phyloP scores from a whole-genome alignment of 2,797 vertebrate species.

The Bovichtus diacanthus region DNA sequence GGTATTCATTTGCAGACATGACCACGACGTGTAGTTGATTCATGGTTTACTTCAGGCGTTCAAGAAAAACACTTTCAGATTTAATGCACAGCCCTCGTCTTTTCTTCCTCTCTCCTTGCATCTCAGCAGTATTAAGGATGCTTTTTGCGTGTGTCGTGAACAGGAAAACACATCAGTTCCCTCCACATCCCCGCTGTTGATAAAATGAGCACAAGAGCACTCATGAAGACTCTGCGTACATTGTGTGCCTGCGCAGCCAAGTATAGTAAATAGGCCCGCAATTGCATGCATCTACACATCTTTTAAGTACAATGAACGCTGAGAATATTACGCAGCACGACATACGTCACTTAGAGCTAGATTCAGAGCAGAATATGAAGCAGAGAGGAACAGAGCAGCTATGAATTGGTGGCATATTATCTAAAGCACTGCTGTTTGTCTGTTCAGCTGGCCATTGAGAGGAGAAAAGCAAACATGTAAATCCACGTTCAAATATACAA shows the following conservation, averaged over 20 bases:
- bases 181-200: constrained; percentile 56
- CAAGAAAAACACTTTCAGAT: constrained; percentile 19
- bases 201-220: constrained; percentile 24
- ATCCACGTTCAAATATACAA: constrained; percentile 49
- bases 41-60: constrained; percentile 20
- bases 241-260: constrained; percentile 18
- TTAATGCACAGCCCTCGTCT: constrained; percentile 20
- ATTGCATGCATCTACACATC: constrained; percentile 11
- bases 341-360: not conserved
- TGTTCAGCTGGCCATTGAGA: constrained; percentile 50
- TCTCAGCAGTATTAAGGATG: constrained; percentile 5
- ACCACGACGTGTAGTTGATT: constrained; percentile 42
- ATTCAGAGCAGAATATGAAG: constrained; percentile 15
- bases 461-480: constrained; percentile 50
- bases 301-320: not conserved
- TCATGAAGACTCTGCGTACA: constrained; percentile 3
- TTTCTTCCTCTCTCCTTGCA: constrained; percentile 22
- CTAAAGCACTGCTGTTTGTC: constrained; percentile 44
- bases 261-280: not conserved
- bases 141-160: constrained; percentile 21
- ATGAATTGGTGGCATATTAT: constrained; percentile 28
- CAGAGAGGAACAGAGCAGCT: constrained; percentile 2
- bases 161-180: constrained; percentile 52
- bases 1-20: constrained; percentile 47
- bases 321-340: not conserved